A percentile compares a stretch with the other conserved stretches of the same genome.
These are phyloP conservation scores for Vireo griseus DNA, from an alignment of 2,797 vertebrate species.

Conservation along the genomic window DNA sequence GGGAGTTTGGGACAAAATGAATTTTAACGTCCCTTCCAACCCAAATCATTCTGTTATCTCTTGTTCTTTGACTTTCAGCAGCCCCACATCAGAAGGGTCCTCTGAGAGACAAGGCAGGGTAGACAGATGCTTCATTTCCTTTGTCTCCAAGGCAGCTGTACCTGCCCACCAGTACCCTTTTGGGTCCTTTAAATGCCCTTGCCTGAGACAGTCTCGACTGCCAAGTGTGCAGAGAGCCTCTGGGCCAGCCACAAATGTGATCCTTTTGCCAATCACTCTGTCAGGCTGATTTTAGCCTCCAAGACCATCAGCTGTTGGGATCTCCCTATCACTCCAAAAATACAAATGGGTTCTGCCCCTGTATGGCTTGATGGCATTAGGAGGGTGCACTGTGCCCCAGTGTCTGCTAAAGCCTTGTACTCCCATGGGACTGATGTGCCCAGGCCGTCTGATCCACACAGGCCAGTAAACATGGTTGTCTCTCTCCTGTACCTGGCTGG, in stretches of 20 bases:
- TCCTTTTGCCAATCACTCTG: not conserved
- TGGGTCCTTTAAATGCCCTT: not conserved
- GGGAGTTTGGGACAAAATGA: not conserved
- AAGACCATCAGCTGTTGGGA: not conserved
- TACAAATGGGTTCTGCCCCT: not conserved
- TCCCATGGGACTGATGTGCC: not conserved
- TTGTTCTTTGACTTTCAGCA: not conserved
- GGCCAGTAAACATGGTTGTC: not conserved
- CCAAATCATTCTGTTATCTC: not conserved
- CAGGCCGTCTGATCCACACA: not conserved
- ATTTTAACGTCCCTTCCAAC: not conserved
- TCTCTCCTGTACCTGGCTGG: not conserved
- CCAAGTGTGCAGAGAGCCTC: not conserved
- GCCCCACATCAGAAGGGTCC: not conserved
- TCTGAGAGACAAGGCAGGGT: not conserved
- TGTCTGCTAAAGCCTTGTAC: not conserved
- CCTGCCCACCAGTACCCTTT: not conserved
- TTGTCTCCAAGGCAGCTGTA: not conserved
- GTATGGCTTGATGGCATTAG: not conserved
- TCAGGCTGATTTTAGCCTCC: not conserved
- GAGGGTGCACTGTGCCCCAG: not conserved
- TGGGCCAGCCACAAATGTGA: not conserved
- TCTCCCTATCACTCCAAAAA: not conserved
- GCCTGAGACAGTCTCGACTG: fast-evolving
- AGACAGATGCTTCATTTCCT: not conserved